Percentiles rank a stretch among this genome's conserved stretches.
Evolutionary conservation across 1,140 invertebrate species (phyloP).

Genomic region (Drosophila ogumai): DNA sequence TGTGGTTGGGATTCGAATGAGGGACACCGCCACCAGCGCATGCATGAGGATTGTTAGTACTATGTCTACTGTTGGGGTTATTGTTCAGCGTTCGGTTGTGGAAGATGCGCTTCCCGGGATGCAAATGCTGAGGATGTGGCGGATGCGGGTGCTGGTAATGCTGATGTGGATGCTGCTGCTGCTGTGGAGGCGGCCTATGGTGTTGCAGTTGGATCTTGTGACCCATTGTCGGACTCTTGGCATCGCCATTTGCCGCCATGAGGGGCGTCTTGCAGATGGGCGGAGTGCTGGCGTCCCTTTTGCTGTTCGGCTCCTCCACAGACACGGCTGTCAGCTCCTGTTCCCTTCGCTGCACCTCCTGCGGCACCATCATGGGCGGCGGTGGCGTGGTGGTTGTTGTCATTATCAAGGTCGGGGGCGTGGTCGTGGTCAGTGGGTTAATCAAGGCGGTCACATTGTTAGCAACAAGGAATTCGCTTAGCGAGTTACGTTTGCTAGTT

Average conservation of each 20-base stretch:
- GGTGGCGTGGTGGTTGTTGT: slow-evolving; percentile 46
- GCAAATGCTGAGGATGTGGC: slow-evolving; percentile 25
- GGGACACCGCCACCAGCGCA: slow-evolving; percentile 49
- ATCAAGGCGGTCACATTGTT: slow-evolving; percentile 81
- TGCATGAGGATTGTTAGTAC: slow-evolving; percentile 75
- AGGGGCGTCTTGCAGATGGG: slow-evolving; percentile 67
- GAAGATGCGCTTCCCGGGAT: slow-evolving; percentile 57
- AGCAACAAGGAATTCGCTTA: slow-evolving; percentile 83
- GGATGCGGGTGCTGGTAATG: slow-evolving; percentile 39
- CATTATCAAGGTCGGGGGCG: slow-evolving; percentile 4
- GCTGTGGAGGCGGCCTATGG: slow-evolving; percentile 36
- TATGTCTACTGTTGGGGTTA: slow-evolving; percentile 79
- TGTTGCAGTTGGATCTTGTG: slow-evolving; percentile 34
- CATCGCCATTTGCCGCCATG: slow-evolving; percentile 70
- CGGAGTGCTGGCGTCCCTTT: slow-evolving; percentile 65
- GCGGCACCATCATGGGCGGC: slow-evolving; percentile 26
- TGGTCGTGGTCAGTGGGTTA: slow-evolving; percentile 66
- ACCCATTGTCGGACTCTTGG: slow-evolving; percentile 62
- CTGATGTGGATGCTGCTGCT: slow-evolving; percentile 27
- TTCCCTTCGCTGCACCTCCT: slow-evolving; percentile 33
- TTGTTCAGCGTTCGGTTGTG: slow-evolving; percentile 75
- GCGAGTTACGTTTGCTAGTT: slow-evolving; percentile 78
- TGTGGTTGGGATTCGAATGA: slow-evolving; percentile 56
- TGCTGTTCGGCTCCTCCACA: slow-evolving; percentile 38
- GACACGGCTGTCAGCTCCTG: slow-evolving; percentile 22